These are phyloP conservation scores for Alloplasta piceator DNA, from an alignment of 2,888 invertebrate species.

Conservation along the genomic window DNA sequence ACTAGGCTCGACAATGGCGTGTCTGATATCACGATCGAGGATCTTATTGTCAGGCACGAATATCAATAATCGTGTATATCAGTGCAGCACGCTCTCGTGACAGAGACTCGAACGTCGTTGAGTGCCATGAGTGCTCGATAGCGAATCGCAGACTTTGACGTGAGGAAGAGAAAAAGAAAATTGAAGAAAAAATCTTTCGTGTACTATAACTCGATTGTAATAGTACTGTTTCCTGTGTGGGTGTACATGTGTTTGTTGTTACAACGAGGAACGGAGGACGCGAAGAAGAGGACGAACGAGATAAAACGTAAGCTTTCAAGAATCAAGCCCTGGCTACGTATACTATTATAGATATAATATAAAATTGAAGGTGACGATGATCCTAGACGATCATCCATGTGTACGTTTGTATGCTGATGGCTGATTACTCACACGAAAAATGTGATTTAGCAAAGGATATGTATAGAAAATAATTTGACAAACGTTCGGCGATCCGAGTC, in stretches of 20 bases:
- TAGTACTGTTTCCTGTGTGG: constrained; percentile 34
- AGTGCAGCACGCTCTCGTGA: constrained; percentile 74
- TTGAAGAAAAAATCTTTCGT: constrained; percentile 22
- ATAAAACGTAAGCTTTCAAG: constrained; percentile 20
- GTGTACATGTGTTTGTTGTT: constrained; percentile 1
- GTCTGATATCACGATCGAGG: constrained; percentile 52
- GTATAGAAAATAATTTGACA: constrained; percentile 23
- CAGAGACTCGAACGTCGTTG: constrained; percentile 68
- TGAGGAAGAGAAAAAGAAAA: no score
- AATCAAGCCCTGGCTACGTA: constrained; percentile 52
- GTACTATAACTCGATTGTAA: constrained; percentile 34
- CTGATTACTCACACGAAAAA: constrained; percentile 29
- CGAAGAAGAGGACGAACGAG: neutral
- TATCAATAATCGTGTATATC: constrained; percentile 58
- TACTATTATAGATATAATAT: constrained; percentile 66
- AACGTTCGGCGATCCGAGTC: constrained; percentile 45
- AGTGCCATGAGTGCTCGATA: constrained; percentile 40
- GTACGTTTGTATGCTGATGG: constrained; percentile 49
- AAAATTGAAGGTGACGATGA: constrained; percentile 27
- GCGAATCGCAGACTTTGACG: constrained; percentile 47
- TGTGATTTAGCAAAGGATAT: constrained; percentile 42
- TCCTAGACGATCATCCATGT: constrained; percentile 24
- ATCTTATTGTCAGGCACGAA: constrained; percentile 56
- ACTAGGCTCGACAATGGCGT: constrained; percentile 66
- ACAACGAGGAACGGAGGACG: neutral